A percentile compares a stretch with the other conserved stretches of the same genome.
Evolutionary conservation across 1,140 invertebrate species (phyloP).

Genomic region (Drosophila ananassae): DNA sequence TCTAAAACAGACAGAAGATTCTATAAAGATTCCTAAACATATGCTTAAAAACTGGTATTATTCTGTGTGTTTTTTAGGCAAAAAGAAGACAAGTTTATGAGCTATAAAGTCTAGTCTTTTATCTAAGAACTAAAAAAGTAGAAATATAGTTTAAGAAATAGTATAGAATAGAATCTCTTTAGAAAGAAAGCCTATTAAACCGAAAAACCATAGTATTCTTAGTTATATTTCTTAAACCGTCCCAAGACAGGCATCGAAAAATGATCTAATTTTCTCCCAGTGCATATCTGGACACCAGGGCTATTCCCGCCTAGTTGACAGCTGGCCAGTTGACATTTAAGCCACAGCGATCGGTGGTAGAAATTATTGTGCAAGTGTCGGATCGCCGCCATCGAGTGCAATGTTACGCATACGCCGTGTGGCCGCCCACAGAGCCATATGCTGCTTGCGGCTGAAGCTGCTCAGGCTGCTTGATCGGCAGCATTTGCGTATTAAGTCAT

Average conservation of each 20-base stretch:
- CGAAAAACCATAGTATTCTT: not conserved
- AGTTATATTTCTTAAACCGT: not conserved
- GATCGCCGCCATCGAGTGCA: slow-evolving; percentile 41
- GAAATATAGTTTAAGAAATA: too few relatives aligned
- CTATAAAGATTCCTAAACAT: too few relatives aligned
- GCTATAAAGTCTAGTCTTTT: too few relatives aligned
- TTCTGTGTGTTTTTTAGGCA: too few relatives aligned
- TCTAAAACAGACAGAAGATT: too few relatives aligned
- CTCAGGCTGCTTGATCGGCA: slow-evolving; percentile 29
- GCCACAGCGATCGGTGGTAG: slow-evolving; percentile 38
- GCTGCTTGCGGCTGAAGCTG: slow-evolving; percentile 18
- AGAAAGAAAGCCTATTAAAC: too few relatives aligned
- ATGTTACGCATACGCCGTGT: slow-evolving; percentile 69
- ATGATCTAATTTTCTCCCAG: not conserved
- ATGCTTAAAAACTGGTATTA: too few relatives aligned
- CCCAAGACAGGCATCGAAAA: not conserved
- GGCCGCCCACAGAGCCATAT: slow-evolving; percentile 45
- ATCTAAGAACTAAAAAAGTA: too few relatives aligned
- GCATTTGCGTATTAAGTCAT: slow-evolving; percentile 66
- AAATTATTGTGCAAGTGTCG: slow-evolving; percentile 65
- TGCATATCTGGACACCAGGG: slow-evolving; percentile 6
- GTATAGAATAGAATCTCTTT: too few relatives aligned
- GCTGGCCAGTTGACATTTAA: slow-evolving; percentile 69
- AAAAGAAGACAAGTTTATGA: too few relatives aligned
- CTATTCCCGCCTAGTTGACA: slow-evolving; percentile 26